Conservation (phyloP, 2,797 vertebrate genomes). For the Pangasius larnaudii region DNA sequence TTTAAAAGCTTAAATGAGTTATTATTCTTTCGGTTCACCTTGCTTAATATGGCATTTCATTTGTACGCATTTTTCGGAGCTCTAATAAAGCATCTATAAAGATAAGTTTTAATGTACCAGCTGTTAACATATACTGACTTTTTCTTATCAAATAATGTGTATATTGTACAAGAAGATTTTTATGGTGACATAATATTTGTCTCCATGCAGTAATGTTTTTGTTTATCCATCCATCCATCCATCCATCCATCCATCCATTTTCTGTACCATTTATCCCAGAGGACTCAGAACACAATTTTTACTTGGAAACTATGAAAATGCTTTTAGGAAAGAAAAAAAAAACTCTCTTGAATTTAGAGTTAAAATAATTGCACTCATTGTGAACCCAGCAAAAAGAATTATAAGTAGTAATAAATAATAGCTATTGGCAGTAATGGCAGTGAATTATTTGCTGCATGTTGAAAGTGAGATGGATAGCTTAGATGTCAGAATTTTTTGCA, state of each 20-base stretch:
- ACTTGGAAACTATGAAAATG: not conserved
- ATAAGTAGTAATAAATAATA: not conserved
- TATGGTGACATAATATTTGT: not conserved
- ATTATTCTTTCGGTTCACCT: not conserved
- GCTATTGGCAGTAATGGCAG: not conserved
- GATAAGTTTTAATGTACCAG: too few species aligned
- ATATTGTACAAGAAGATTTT: not conserved
- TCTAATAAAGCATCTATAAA: not conserved
- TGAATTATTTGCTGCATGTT: not conserved
- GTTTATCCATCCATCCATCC: too few species aligned
- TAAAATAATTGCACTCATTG: not conserved
- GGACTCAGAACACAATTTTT: not conserved
- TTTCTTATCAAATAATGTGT: too few species aligned
- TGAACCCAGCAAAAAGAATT: not conserved
- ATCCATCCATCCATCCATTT: not conserved
- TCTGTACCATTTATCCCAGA: not conserved
- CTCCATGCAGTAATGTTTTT: not conserved
- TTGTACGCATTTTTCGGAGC: not conserved
- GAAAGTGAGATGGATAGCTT: constrained; percentile 15
- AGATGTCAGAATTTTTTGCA: not conserved
- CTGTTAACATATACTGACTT: too few species aligned
- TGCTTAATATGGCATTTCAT: not conserved
- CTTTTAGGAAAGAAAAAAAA: not conserved
- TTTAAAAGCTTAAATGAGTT: not conserved
- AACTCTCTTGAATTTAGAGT: too few species aligned